A percentile compares a stretch with the other conserved stretches of the same genome.
These are phyloP conservation scores for Caiman crocodilus DNA, from an alignment of 2,797 vertebrate species.

Conservation along the genomic window DNA sequence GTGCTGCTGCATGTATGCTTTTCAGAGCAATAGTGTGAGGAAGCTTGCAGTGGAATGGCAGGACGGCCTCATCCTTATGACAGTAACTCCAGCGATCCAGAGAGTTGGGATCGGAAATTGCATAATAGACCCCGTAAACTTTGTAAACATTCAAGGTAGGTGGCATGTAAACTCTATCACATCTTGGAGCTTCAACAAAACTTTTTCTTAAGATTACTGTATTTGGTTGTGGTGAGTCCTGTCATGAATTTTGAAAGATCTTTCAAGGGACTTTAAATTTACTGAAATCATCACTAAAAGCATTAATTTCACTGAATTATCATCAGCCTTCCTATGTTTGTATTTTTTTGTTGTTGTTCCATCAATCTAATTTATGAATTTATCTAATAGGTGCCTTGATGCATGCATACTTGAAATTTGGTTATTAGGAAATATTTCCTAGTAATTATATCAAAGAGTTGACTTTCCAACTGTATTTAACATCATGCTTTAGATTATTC, in stretches of 20 bases:
- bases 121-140: conserved; percentile 92
- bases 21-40: conserved; percentile 87
- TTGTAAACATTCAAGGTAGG: conserved; percentile 93
- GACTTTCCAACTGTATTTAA: not conserved
- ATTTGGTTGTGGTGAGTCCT: conserved; percentile 77
- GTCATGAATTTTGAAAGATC: conserved; percentile 43
- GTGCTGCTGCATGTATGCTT: conserved; percentile 86
- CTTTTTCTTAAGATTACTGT: conserved; percentile 62
- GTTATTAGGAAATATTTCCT: not conserved
- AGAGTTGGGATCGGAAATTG: conserved; percentile 91
- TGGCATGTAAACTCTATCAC: conserved; percentile 68
- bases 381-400: not conserved
- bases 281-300: not conserved
- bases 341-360: not conserved
- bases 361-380: not conserved
- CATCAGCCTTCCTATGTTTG: conserved; percentile 48
- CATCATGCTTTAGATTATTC: not conserved
- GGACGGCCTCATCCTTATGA: conserved; percentile 93
- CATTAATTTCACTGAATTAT: conserved; percentile 23
- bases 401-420: accelerated
- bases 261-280: not conserved
- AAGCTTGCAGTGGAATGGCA: conserved; percentile 92
- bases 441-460: not conserved
- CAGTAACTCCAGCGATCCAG: conserved; percentile 95
- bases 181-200: conserved; percentile 66